A percentile compares a stretch with the other conserved stretches of the same genome.
Evolutionary conservation across 2,888 invertebrate genomes (phyloP).

Genomic region (Oligia strigilis): DNA sequence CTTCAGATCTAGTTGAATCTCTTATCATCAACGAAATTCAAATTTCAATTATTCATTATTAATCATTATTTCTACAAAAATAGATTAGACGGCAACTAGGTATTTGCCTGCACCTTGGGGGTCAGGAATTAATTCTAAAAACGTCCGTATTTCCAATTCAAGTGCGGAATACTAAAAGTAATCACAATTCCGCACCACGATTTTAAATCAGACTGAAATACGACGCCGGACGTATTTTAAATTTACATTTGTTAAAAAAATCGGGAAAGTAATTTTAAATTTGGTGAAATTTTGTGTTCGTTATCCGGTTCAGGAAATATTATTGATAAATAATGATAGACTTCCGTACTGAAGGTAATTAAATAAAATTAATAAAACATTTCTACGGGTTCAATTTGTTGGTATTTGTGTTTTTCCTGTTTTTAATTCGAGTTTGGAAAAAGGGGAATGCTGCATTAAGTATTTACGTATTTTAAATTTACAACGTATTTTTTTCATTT

Average conservation of each 20-base stretch:
- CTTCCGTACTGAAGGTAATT: slow-evolving; percentile 24
- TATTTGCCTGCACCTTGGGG: not conserved
- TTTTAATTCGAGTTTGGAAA: slow-evolving; percentile 10
- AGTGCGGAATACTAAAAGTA: slow-evolving; percentile 57
- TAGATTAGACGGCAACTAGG: not conserved
- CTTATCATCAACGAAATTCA: not conserved
- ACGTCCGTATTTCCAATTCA: not conserved
- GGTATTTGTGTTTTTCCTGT: not conserved
- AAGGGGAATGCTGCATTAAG: not conserved
- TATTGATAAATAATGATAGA: slow-evolving; percentile 59
- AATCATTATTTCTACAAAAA: not conserved
- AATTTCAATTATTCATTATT: not conserved
- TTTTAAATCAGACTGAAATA: slow-evolving; percentile 69
- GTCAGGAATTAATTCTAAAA: slow-evolving; percentile 17
- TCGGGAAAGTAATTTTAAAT: slow-evolving; percentile 52
- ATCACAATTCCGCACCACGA: slow-evolving; percentile 59
- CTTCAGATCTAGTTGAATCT: not conserved
- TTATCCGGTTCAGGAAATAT: slow-evolving; percentile 32
- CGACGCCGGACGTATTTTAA: slow-evolving; percentile 57
- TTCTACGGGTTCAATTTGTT: not conserved
- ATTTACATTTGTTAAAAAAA: slow-evolving; percentile 65
- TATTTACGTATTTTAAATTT: not conserved
- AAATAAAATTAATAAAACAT: slow-evolving; percentile 34
- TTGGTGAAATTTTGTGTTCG: slow-evolving; percentile 37
- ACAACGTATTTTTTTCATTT: not conserved